Evolutionary conservation across 2,888 invertebrate genomes (phyloP), one percentile per base, ranked within the genome.

Genomic region (Plemyria rubiginata): DNA sequence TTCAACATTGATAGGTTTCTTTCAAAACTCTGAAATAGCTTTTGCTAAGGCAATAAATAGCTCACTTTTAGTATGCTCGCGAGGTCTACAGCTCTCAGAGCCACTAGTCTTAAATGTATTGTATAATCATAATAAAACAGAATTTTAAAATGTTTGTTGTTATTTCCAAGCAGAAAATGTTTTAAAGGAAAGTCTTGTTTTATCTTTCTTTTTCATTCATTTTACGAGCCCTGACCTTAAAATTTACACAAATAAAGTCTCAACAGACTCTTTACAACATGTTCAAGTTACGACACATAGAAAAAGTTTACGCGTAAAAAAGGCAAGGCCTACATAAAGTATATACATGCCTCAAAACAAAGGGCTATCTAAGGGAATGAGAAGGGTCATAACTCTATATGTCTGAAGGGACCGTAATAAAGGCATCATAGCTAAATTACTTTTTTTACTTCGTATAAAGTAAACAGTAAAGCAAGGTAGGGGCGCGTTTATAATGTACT

Each of bases 361-460:
- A 82, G 75, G 72, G 70, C 79, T 77, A 77, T 81, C 76, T 79
- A 70, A 72, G 70, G 72, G 76, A 80, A 79, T 76, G 81, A 76
- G 76, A 77, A 74, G 70, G 70, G 75, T 74, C 70, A 79, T 82
- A 82, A 82, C 79, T 82, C 78, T 76, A 80, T 83, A 78, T 72
- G 70, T 75, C 73, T 73, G 65, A 73, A 74, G 71, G 76, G 77
- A 72, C 77, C 74, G 81, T 81, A 78, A 81, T 84, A 84, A 82
- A 83, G 79, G 74, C 82, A 77, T 84, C 80, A 80, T 83, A 78
- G 76, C 79, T 68, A 76, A 79, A 83, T 83, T 78, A 80, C 81
- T 81, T 82, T 62, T 80, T 83, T 82, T 80, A 79, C 76, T 75
- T 66, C 66, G 74, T 70, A 70, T 73, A 75, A 78, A 80, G 80